phyloP scores from a whole-genome alignment of 2,113 vertebrate genomes.

The Eulacestoma nigropectus region DNA sequence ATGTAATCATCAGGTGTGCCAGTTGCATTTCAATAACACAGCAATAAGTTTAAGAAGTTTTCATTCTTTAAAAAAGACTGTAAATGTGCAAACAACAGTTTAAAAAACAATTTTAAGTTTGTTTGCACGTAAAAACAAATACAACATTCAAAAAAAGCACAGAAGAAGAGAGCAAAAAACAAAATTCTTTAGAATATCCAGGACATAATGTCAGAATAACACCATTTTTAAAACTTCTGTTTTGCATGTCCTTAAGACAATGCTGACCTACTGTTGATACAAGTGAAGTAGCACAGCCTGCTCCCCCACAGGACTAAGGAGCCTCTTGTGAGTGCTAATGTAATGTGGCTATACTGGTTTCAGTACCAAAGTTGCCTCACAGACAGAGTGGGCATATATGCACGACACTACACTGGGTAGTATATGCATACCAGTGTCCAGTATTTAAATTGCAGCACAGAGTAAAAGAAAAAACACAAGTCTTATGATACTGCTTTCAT shows the following conservation, averaged over 20 bases:
- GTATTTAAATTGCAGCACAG: neutral
- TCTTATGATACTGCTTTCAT: neutral
- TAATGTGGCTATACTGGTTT: neutral
- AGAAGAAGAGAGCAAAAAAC: neutral
- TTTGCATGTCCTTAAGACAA: neutral
- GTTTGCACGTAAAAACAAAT: neutral
- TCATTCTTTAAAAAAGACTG: neutral
- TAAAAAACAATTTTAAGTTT: neutral
- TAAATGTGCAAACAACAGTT: neutral
- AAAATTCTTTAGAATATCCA: neutral
- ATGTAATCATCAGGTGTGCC: neutral
- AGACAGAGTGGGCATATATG: neutral
- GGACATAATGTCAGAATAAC: neutral
- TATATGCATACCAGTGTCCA: fast-evolving
- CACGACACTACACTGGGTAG: neutral
- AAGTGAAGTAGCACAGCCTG: neutral
- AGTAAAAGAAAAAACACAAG: neutral
- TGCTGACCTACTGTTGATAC: neutral
- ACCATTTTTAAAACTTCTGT: neutral
- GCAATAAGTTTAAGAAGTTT: neutral
- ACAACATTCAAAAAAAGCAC: neutral
- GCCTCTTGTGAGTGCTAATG: neutral
- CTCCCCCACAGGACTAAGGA: neutral
- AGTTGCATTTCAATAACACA: neutral
- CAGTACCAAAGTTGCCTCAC: neutral